Base-by-base conservation (phyloP, 35 echinoderm and acorn worm species). In the Apostichopus californicus region DNA sequence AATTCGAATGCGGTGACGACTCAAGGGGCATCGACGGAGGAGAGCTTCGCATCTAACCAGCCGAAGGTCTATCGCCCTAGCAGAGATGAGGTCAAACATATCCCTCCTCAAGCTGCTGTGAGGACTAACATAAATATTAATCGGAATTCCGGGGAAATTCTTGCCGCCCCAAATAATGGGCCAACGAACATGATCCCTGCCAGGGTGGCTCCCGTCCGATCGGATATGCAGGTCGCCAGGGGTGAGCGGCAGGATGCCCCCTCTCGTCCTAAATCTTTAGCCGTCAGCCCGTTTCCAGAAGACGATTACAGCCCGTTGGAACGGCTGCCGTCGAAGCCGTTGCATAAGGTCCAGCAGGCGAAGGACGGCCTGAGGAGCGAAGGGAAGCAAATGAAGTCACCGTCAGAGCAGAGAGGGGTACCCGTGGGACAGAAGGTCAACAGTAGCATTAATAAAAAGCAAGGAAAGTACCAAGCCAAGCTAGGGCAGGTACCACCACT, bases 51-150 rank as follows among this genome's bases (percentile, higher is more conserved):
- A 23, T 64, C 86, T 21, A 89, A 89, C 26, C 86, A 68, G 25
- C 86, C 86, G 0, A 89, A 89, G 61, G 86, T 89, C 15, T 89
- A 89, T 55, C 86, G 86, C 8, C 86, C 86, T 5, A 89, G 86
- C 63, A 89, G 34, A n/a, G 86, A 89, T 18, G 86, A 89, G 61
- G 86, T 89, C 1, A 89, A 89, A 21, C 64, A 89, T 55, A 15
- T 11, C 46, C 61, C 60, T 46, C 61, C 60, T 46, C 61, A 11
- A 7, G 6, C 60, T 34, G 60, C 86, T 18, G 25, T 6, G 10
- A 59, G 55, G 23, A 12, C 3, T 7, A 9, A 28, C 5, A 22
- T 57, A n/a, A 54, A 21, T 13, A 72, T 89, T 9, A 5, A 13
- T 10, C 61, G 71, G n/a, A 68, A 89, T n/a, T 89, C 86, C 20